Base-by-base conservation (phyloP, 2,888 invertebrate species). In the Suillia variegata region DNA sequence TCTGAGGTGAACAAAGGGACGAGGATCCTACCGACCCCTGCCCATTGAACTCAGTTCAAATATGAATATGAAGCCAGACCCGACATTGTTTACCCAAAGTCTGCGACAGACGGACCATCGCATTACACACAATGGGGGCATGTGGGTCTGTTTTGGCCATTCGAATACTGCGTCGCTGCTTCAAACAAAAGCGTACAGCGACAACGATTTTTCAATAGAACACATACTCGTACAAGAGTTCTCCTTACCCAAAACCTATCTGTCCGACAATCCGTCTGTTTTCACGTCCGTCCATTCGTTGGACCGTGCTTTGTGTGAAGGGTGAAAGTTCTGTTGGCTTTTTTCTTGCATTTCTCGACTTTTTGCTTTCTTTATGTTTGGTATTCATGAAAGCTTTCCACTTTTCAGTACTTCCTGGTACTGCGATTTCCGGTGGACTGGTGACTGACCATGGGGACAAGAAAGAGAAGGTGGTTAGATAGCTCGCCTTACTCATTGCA, bases 321-420 rank as follows among this genome's bases (percentile, higher is more conserved):
- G 58, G 58, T 55, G 55, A 42, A 42, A 51, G 52, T 18, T 45
- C 18, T 45, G 4, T 45, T 13, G 3, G 45, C 20, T 3, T 45
- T 54, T 49, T 56, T 47, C 8, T 34, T 56, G 21, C 33, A 22
- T 15, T 24, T 47, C 8, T 31, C 12, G 1, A 24, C 10, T 18
- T 22, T 12, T 26, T 55, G 5, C 31, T 58, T 22, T 52, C 31
- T 56, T 52, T 53, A 49, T 42, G 22, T 58, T 52, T 48, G 51
- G 47, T 68, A 72, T 74, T 69, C 70, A 72, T 71, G 68, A 64
- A 63, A 70, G 69, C 70, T 75, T 74, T 74, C 73, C 75, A 71
- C 70, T 73, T 70, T 74, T 70, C 68, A 48, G 8, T n/a, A n/a
- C n/a, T n/a, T n/a, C n/a, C n/a, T n/a, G n/a, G n/a, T n/a, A n/a